phyloP scores from a whole-genome alignment of 2,797 vertebrate genomes.

The Lophotriccus pileatus region DNA sequence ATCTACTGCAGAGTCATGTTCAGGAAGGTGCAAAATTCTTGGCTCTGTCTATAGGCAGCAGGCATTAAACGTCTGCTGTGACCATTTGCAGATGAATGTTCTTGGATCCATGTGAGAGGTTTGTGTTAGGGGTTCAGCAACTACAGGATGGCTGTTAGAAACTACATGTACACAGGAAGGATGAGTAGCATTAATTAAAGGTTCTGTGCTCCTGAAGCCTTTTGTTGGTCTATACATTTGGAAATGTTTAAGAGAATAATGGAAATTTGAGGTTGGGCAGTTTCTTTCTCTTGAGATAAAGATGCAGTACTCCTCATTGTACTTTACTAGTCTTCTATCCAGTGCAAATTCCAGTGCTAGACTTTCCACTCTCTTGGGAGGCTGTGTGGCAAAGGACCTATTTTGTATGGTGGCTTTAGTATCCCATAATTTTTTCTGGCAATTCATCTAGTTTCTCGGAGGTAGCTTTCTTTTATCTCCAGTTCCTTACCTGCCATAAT shows the following conservation, averaged over 20 bases:
- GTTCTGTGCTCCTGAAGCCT: background rate
- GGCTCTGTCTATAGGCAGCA: background rate
- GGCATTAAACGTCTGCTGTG: background rate
- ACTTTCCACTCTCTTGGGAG: background rate
- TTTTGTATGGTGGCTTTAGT: background rate
- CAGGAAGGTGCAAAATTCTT: conserved; percentile 59
- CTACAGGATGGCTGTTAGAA: background rate
- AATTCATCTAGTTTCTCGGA: background rate
- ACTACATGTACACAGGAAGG: background rate
- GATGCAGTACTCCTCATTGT: background rate
- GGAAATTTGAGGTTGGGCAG: background rate
- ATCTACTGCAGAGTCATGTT: conserved; percentile 43
- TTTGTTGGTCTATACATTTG: background rate
- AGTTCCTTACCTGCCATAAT: background rate
- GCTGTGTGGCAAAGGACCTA: background rate
- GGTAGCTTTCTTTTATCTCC: background rate
- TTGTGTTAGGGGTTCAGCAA: background rate
- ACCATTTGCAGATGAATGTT: background rate
- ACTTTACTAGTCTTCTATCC: background rate
- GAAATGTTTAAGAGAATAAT: conserved; percentile 15
- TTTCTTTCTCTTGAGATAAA: background rate
- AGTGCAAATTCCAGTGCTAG: background rate
- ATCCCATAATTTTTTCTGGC: background rate
- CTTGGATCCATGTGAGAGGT: background rate
- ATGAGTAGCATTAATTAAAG: conserved; percentile 1